Percentiles rank a stretch among this genome's conserved stretches.
These are phyloP conservation scores for Thumatha senex DNA, from an alignment of 2,888 invertebrate genomes.

Conservation along the genomic window DNA sequence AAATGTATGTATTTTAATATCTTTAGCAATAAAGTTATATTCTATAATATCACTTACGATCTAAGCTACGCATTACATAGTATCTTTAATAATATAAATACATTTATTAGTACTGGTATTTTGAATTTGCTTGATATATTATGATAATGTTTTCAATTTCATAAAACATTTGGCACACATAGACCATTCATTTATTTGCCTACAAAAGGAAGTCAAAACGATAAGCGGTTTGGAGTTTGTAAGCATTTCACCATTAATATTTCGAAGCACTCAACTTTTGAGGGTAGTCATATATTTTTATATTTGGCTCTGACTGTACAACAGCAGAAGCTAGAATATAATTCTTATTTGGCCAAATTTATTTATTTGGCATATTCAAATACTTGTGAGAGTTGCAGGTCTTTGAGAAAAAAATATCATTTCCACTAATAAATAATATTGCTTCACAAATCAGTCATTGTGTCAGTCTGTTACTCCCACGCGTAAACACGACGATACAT, in stretches of 20 bases:
- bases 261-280: constrained; percentile 28
- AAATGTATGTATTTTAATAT: constrained; percentile 71
- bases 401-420: constrained; percentile 43
- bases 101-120: constrained; percentile 63
- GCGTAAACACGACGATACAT: constrained; percentile 41
- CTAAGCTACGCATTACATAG: constrained; percentile 71
- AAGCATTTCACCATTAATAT: constrained; percentile 31
- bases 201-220: constrained; percentile 32
- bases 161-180: constrained; percentile 73
- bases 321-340: constrained; percentile 1
- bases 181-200: constrained; percentile 43
- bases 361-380: constrained; percentile 35
- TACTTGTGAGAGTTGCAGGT: constrained; percentile 21
- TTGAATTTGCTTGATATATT: constrained; percentile 62
- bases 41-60: constrained; percentile 75
- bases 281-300: constrained; percentile 6
- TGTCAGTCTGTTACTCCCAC: constrained; percentile 73
- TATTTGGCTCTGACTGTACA: constrained; percentile 5
- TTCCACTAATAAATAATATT: constrained; percentile 79
- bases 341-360: not conserved
- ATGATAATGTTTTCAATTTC: constrained; percentile 48
- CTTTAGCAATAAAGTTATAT: constrained; percentile 68
- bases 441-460: constrained; percentile 79
- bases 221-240: constrained; percentile 19
- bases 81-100: constrained; percentile 63